phyloP scores from a whole-genome alignment of 2,888 invertebrate genomes.

The Cactoblastis cactorum region DNA sequence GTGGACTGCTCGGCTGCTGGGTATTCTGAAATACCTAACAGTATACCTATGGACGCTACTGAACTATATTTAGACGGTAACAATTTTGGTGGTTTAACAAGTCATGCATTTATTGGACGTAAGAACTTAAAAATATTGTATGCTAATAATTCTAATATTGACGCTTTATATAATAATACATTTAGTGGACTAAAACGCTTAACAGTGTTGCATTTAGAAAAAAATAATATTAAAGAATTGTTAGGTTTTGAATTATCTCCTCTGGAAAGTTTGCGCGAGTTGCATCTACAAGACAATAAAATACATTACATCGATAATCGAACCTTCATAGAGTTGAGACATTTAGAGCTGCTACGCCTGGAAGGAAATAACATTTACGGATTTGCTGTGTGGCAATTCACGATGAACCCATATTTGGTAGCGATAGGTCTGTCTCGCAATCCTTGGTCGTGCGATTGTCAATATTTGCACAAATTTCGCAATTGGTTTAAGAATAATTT shows the following conservation, averaged over 20 bases:
- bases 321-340: slow-evolving; percentile 89
- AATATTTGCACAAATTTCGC: slow-evolving; percentile 88
- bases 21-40: slow-evolving; percentile 90
- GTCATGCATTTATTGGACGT: slow-evolving; percentile 94
- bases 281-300: slow-evolving; percentile 92
- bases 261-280: slow-evolving; percentile 89
- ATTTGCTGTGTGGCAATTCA: slow-evolving; percentile 92
- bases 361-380: slow-evolving; percentile 90
- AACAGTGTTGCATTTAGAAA: slow-evolving; percentile 90
- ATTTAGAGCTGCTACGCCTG: slow-evolving; percentile 90
- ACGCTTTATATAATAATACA: slow-evolving; percentile 91
- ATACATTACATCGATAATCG: slow-evolving; percentile 90
- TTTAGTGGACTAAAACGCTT: slow-evolving; percentile 92
- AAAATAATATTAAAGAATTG: slow-evolving; percentile 89
- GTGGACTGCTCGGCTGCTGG: slow-evolving; percentile 92
- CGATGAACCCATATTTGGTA: slow-evolving; percentile 90
- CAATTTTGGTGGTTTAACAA: slow-evolving; percentile 90
- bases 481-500: slow-evolving; percentile 88
- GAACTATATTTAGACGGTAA: slow-evolving; percentile 96
- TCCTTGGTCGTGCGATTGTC: slow-evolving; percentile 95
- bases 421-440: slow-evolving; percentile 91
- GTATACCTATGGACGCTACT: slow-evolving; percentile 97
- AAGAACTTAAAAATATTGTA: slow-evolving; percentile 93
- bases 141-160: slow-evolving; percentile 93
- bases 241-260: slow-evolving; percentile 90